Percentiles rank a stretch among this genome's conserved stretches.
Conservation (phyloP, 2,113 vertebrate species). For the Willisornis vidua region DNA sequence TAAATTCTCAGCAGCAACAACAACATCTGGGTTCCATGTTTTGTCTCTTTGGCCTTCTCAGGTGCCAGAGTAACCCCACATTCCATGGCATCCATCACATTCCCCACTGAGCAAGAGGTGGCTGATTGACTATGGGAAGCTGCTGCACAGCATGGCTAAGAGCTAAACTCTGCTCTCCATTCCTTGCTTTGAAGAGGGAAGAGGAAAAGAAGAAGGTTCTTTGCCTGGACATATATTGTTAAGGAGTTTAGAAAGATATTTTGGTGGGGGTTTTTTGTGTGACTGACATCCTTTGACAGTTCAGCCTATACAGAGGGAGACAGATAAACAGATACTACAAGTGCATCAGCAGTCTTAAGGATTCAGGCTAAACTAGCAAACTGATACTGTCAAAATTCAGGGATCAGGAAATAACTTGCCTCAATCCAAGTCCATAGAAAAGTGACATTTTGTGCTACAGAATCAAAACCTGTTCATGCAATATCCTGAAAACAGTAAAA, state of each 20-base stretch:
- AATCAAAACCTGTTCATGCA: not conserved
- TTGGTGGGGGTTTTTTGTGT: not conserved
- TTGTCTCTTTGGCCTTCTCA: not conserved
- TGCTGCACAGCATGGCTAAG: not conserved
- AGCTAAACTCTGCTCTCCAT: not conserved
- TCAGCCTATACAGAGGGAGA: not conserved
- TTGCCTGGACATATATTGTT: not conserved
- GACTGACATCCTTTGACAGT: not conserved
- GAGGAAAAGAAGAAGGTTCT: not conserved
- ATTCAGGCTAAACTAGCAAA: slow-evolving; percentile 11
- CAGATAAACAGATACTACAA: not conserved
- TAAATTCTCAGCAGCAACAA: not conserved
- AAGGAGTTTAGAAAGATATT: not conserved
- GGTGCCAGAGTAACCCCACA: not conserved
- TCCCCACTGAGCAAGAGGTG: not conserved
- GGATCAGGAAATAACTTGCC: not conserved
- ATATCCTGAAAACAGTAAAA: not conserved
- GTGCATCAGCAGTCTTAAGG: not conserved
- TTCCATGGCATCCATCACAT: not conserved
- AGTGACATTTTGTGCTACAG: not conserved
- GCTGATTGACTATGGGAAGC: not conserved
- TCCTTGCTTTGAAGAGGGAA: not conserved
- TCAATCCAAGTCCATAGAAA: not conserved
- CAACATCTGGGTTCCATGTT: not conserved
- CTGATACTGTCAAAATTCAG: not conserved